phyloP scores from a whole-genome alignment of 2,113 vertebrate genomes.

The Gymnobelideus leadbeateri region DNA sequence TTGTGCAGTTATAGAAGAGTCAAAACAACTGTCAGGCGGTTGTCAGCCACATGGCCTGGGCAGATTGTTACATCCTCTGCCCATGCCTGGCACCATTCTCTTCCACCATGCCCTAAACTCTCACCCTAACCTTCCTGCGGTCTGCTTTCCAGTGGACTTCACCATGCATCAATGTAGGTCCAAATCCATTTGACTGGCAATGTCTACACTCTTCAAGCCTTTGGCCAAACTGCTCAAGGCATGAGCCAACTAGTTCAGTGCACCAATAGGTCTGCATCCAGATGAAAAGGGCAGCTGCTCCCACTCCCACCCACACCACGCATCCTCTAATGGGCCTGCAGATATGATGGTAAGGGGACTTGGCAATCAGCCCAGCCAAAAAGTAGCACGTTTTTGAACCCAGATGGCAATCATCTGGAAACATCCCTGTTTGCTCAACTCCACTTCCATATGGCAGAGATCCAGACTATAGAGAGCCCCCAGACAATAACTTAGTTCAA shows the following conservation, averaged over 20 bases:
- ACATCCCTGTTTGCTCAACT: background rate
- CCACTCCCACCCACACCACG: background rate
- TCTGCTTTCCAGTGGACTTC: slow-evolving; percentile 12
- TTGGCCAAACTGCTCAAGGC: background rate
- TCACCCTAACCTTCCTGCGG: background rate
- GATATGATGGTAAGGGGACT: background rate
- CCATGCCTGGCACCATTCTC: slow-evolving; percentile 29
- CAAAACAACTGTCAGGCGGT: slow-evolving; percentile 75
- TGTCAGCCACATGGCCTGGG: slow-evolving; percentile 76
- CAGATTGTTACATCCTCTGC: slow-evolving; percentile 73
- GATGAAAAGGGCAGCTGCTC: background rate
- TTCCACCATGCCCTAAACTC: slow-evolving; percentile 8
- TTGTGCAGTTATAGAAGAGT: slow-evolving; percentile 75
- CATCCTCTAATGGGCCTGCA: background rate
- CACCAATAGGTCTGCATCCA: background rate
- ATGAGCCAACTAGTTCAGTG: background rate
- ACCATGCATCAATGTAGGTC: background rate
- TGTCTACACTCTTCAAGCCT: background rate
- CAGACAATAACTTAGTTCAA: background rate
- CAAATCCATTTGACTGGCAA: background rate
- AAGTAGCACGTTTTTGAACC: background rate
- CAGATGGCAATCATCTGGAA: slow-evolving; percentile 13
- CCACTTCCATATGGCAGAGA: background rate
- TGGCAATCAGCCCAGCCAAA: background rate
- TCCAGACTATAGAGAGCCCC: background rate